These are phyloP conservation scores for Hassar affinis DNA, from an alignment of 2,113 vertebrate genomes.

Conservation along the genomic window DNA sequence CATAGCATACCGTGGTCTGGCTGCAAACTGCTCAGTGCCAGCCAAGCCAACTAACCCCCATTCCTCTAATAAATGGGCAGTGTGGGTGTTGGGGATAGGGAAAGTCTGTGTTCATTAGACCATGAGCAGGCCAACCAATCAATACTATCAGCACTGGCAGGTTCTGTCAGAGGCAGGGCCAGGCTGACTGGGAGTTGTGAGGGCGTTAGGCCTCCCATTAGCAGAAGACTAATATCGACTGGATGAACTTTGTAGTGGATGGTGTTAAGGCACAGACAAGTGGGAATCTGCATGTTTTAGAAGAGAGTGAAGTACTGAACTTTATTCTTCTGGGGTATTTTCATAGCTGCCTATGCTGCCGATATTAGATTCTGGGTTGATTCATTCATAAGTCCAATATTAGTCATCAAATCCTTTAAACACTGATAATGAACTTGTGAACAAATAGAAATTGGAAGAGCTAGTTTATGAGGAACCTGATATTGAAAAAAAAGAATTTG, in stretches of 20 bases:
- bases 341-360: neutral
- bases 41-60: slow-evolving; percentile 33
- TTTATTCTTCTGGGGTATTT: neutral
- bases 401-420: neutral
- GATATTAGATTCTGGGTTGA: neutral
- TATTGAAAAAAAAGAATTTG: neutral
- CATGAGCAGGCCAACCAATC: slow-evolving; percentile 44
- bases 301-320: neutral
- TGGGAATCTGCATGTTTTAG: neutral
- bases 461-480: neutral
- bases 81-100: slow-evolving; percentile 14
- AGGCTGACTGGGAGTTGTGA: slow-evolving; percentile 35
- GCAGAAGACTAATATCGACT: slow-evolving; percentile 48
- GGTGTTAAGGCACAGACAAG: neutral
- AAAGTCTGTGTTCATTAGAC: slow-evolving; percentile 45
- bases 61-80: slow-evolving; percentile 25
- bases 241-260: slow-evolving; percentile 7
- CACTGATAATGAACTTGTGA: neutral
- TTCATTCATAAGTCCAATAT: neutral
- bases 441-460: neutral
- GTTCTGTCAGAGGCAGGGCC: slow-evolving; percentile 39
- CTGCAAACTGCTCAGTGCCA: slow-evolving; percentile 24
- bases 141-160: slow-evolving; percentile 54
- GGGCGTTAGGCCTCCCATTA: slow-evolving; percentile 33
- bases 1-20: slow-evolving; percentile 2